Conservation (phyloP, 2,888 invertebrate genomes). For the Acronicta aceris region DNA sequence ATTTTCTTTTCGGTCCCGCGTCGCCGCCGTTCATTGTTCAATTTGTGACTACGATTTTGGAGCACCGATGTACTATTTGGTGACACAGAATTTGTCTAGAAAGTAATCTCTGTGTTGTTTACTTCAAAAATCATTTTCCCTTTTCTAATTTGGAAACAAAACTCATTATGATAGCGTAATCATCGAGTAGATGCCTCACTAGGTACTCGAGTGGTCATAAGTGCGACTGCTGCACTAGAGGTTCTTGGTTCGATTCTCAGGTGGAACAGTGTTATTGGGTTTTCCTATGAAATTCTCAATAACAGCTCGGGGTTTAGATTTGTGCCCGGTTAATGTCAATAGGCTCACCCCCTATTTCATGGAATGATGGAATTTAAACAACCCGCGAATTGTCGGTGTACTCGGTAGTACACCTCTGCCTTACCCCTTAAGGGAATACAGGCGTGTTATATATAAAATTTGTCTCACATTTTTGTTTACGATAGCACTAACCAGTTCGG, state of each 20-base stretch:
- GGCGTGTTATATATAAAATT: conserved; percentile 9
- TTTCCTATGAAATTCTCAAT: no score
- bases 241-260: no score
- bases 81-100: conserved; percentile 72
- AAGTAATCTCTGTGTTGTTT: conserved; percentile 65
- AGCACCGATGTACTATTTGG: conserved; percentile 71
- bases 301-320: no score
- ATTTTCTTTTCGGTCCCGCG: conserved; percentile 86
- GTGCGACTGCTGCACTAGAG: no score
- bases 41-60: conserved; percentile 80
- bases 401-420: no score
- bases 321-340: no score
- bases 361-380: no score
- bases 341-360: no score
- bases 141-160: conserved; percentile 5
- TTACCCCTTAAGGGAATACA: no score
- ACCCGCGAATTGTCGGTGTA: no score
- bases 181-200: conserved; percentile 18
- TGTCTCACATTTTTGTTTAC: conserved; percentile 58
- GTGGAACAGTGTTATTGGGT: no score
- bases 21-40: conserved; percentile 83
- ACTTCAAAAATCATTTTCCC: conserved; percentile 25
- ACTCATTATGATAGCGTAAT: conserved; percentile 29
- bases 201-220: no score
- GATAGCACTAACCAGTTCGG: conserved; percentile 71